These are phyloP conservation scores for Glaucomys volans DNA, from an alignment of 2,113 vertebrate species.

Conservation along the genomic window DNA sequence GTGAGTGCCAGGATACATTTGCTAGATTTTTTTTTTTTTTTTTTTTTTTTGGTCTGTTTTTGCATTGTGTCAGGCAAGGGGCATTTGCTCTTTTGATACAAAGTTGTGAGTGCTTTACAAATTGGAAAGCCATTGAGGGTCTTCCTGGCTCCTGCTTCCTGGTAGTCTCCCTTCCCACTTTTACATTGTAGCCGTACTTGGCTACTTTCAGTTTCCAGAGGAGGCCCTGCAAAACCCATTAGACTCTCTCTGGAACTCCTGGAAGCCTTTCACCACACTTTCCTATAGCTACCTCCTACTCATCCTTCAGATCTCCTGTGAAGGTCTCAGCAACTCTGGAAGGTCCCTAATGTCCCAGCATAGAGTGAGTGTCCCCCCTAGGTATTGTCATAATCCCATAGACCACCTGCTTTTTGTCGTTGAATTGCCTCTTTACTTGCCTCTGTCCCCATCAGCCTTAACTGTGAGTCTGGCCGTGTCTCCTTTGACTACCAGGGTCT, in stretches of 20 bases:
- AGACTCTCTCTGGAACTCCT: background rate
- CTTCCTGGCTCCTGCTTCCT: background rate
- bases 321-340: background rate
- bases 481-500: background rate
- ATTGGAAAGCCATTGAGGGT: background rate
- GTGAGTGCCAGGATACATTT: background rate
- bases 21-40: background rate
- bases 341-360: background rate
- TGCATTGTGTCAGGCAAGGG: background rate
- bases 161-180: background rate
- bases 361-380: background rate
- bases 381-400: fast-evolving
- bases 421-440: background rate
- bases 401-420: background rate
- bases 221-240: background rate
- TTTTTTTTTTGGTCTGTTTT: background rate
- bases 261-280: background rate
- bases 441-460: background rate
- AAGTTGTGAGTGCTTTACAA: background rate
- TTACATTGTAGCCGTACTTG: background rate
- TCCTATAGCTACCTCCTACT: background rate
- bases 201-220: constrained; percentile 29
- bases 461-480: background rate
- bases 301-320: background rate
- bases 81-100: background rate